Percentiles rank a stretch among this genome's conserved stretches.
Conservation (phyloP, 2,888 invertebrate genomes). For the Pyrocoelia pectoralis region DNA sequence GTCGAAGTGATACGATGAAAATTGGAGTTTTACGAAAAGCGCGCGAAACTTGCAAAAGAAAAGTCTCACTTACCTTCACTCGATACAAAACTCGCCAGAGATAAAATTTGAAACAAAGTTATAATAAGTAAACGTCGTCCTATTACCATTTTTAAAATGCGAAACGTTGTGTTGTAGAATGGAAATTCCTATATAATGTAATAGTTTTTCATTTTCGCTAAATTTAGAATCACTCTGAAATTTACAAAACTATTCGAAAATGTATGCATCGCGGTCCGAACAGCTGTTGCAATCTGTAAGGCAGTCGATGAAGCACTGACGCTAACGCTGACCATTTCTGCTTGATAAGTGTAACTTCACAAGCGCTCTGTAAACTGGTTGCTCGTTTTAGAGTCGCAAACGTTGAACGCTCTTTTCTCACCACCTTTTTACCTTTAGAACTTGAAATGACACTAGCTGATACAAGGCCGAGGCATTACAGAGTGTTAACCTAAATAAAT, state of each 20-base stretch:
- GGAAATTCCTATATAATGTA: not conserved
- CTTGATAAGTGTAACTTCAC: not conserved
- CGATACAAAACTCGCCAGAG: not conserved
- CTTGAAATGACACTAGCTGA: too few relatives aligned
- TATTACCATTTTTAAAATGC: not conserved
- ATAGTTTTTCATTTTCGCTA: not conserved
- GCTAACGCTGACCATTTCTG: not conserved
- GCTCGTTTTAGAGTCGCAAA: not conserved
- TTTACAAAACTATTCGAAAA: not conserved
- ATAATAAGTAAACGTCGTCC: not conserved
- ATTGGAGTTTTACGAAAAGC: too few relatives aligned
- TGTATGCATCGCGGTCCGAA: not conserved
- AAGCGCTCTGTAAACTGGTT: slow-evolving; percentile 1
- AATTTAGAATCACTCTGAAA: not conserved
- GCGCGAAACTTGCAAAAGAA: not conserved
- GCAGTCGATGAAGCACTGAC: not conserved
- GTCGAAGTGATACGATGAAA: too few relatives aligned
- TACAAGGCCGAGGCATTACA: too few relatives aligned
- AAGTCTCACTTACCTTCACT: not conserved
- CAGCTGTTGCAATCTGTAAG: not conserved
- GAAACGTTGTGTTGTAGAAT: not conserved
- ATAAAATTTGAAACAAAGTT: not conserved
- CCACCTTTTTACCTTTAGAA: too few relatives aligned
- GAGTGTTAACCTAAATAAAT: too few relatives aligned
- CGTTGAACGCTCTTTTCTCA: not conserved